These are phyloP conservation scores for Venusia cambrica DNA, from an alignment of 2,888 invertebrate species.

Conservation along the genomic window DNA sequence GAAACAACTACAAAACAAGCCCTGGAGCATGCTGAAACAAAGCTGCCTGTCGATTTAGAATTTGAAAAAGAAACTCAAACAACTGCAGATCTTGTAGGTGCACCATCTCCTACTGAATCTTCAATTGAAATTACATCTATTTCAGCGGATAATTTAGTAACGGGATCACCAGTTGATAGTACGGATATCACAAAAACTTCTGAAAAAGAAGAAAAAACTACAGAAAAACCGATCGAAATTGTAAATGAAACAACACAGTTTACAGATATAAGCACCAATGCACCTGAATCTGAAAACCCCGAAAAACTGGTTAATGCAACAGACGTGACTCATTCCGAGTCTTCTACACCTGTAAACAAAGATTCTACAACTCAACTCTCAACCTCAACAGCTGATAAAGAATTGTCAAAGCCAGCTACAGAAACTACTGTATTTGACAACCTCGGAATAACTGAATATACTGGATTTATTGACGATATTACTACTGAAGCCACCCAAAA, in stretches of 20 bases:
- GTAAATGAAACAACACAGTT: constrained; percentile 10
- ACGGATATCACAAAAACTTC: constrained; percentile 1
- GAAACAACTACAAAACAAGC: constrained; percentile 13
- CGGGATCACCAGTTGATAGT: constrained; percentile 5
- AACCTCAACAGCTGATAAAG: constrained; percentile 4
- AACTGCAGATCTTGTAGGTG: constrained; percentile 5
- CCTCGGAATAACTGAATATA: constrained; percentile 11
- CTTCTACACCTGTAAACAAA: too few relatives aligned
- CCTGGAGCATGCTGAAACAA: not conserved
- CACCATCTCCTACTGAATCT: not conserved
- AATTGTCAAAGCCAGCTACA: constrained; percentile 14
- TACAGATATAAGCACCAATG: constrained; percentile 9
- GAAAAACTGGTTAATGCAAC: too few relatives aligned
- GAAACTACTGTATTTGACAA: constrained; percentile 9
- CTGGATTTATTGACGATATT: constrained; percentile 1
- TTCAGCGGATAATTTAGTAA: constrained; percentile 7
- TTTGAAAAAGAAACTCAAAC: constrained; percentile 6
- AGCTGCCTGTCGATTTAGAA: constrained; percentile 8
- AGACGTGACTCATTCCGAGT: too few relatives aligned
- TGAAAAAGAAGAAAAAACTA: constrained; percentile 2
- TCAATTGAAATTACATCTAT: constrained; percentile 8
- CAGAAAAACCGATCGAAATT: constrained; percentile 3
- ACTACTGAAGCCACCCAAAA: constrained; percentile 5
- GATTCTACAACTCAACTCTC: too few relatives aligned
- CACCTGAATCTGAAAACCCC: constrained; percentile 11